A percentile compares a stretch with the other conserved stretches of the same genome.
These are phyloP conservation scores for Brienomyrus brachyistius DNA, from an alignment of 2,113 vertebrate species.

Conservation along the genomic window DNA sequence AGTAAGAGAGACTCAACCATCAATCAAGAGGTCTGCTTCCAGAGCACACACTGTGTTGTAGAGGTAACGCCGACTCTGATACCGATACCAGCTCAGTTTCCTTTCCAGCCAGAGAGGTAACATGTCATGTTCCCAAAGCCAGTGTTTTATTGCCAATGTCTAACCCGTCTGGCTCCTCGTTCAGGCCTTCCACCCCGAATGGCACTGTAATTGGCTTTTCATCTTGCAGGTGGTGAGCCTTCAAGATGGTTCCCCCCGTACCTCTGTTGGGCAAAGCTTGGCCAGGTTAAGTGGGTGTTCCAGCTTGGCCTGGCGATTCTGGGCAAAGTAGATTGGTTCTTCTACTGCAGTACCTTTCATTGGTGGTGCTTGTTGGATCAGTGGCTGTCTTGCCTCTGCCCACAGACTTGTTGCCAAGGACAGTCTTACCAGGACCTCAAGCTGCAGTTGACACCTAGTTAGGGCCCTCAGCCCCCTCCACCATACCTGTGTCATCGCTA, in stretches of 20 bases:
- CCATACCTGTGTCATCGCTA: neutral
- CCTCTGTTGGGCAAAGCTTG: neutral
- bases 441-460: neutral
- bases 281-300: neutral
- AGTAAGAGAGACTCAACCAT: neutral
- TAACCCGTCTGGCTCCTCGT: neutral
- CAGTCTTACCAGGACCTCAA: neutral
- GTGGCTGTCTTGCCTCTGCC: neutral
- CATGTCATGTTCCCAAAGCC: neutral
- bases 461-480: neutral
- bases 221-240: neutral
- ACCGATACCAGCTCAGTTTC: neutral
- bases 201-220: neutral
- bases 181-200: neutral
- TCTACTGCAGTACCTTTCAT: neutral
- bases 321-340: neutral
- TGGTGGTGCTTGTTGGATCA: neutral
- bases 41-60: neutral
- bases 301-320: no score
- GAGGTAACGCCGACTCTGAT: neutral
- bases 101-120: neutral
- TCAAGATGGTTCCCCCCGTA: neutral
- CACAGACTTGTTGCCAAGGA: neutral
- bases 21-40: neutral
- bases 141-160: neutral